Conservation (phyloP, 2,113 vertebrate genomes). For the Corythaeola cristata region DNA sequence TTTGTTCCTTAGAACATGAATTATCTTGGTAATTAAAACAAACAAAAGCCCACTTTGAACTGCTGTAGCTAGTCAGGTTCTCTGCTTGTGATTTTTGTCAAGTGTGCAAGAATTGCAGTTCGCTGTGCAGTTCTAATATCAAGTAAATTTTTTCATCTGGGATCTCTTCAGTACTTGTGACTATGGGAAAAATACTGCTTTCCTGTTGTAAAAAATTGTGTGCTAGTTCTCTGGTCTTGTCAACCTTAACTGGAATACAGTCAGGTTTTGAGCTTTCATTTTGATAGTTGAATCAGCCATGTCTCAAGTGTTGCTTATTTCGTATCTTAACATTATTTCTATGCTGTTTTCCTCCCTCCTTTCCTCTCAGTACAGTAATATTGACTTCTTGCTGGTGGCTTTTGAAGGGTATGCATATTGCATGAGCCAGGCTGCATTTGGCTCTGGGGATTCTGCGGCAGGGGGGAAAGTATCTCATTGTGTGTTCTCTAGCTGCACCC, state of each 20-base stretch:
- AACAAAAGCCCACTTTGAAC: not conserved
- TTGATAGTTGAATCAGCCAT: not conserved
- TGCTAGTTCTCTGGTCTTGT: not conserved
- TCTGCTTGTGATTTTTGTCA: not conserved
- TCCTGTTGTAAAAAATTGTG: not conserved
- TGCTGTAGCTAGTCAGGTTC: not conserved
- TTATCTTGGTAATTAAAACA: not conserved
- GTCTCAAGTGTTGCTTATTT: not conserved
- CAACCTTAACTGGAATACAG: not conserved
- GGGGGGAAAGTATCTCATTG: not conserved
- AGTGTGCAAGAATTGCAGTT: not conserved
- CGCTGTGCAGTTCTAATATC: not conserved
- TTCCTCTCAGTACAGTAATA: not conserved
- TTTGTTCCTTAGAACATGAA: not conserved
- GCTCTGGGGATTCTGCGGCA: not conserved
- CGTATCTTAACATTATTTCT: not conserved
- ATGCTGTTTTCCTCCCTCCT: not conserved
- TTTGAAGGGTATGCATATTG: not conserved
- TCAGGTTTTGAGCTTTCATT: not conserved
- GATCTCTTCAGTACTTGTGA: not conserved
- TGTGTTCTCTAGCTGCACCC: not conserved
- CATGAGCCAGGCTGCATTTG: not conserved
- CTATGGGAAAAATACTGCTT: not conserved
- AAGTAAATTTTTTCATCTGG: not conserved
- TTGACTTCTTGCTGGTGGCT: not conserved